Base-by-base conservation (phyloP, 92 coral and sea anemone genomes). In the Porites rus region DNA sequence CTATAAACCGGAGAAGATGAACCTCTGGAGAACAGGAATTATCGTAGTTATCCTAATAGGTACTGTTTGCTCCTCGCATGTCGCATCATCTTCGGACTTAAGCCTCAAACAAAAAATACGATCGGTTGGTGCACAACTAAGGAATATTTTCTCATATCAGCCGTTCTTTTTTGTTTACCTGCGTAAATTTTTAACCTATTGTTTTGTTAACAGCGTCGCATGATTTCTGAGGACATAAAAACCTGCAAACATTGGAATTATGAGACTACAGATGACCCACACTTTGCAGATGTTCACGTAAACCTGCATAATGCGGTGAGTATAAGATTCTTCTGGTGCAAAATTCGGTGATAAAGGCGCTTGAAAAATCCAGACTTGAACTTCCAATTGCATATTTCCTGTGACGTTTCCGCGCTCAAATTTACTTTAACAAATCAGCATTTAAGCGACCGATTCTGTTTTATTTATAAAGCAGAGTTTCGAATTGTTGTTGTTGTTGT, bases 221-320 rank as follows among this genome's bases (percentile, higher is more conserved):
- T 66, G 12, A 46, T 90, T 51, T 82, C 92, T 16, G 84, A 87
- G 21, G 90, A 75, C 43, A 94, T 92, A 18, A 71, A 60, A 81
- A 87, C 70, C 65, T 94, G 98, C 81, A 83, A 85, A 58, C 95
- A 94, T 76, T 94, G 96, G 95, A 89, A 88, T 65, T 90, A 90
- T 8, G 86, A 74, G 24, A 86, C 88, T 13, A 52, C 96, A 25
- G 94, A 92, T 20, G 98, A 94, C 79, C 94, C 98, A 14, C 90
- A 84, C 65, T 80, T 87, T 61, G 95, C 96, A 6, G 88, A 90
- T 46, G 81, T 94, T 0, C 51, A 89, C 50, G 96, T 92, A 3
- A 65, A 62, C 51, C 80, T 94, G 61, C 88, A 88, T 28, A 94
- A 94, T 65, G 72, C 51, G 66, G 98, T 94, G 43, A 78, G 96